These are phyloP conservation scores for Drosophila lutescens DNA, from an alignment of 2,888 invertebrate species.

Conservation along the genomic window DNA sequence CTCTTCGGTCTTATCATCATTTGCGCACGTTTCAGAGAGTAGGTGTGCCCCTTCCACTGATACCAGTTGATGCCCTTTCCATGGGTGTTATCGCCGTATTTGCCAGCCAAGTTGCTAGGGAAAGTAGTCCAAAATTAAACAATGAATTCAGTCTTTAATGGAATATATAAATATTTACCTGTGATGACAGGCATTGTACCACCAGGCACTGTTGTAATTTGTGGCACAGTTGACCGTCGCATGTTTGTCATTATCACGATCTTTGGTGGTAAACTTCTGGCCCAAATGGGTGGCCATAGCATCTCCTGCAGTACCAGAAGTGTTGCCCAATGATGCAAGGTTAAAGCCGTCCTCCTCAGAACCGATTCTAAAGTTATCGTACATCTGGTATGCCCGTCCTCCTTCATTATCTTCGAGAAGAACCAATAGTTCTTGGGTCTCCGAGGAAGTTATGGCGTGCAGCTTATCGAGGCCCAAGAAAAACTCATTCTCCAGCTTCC, in stretches of 20 bases:
- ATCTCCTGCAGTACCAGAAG: constrained; percentile 38
- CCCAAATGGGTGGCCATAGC: constrained; percentile 44
- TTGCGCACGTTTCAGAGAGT: constrained; percentile 37
- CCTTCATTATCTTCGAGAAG: constrained; percentile 30
- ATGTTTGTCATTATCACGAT: constrained; percentile 44
- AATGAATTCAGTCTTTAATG: no score
- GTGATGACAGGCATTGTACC: constrained; percentile 43
- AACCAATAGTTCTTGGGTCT: constrained; percentile 41
- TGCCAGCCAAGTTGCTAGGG: constrained; percentile 45
- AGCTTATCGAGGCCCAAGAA: constrained; percentile 53
- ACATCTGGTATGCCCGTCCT: constrained; percentile 16
- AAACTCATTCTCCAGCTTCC: constrained; percentile 41
- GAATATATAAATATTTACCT: constrained; percentile 23
- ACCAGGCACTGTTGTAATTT: constrained; percentile 40
- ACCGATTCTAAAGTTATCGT: constrained; percentile 38
- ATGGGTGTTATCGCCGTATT: constrained; percentile 29
- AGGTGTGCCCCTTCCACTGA: constrained; percentile 21
- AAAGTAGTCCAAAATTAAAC: not conserved
- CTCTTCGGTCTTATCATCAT: constrained; percentile 49
- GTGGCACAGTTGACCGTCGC: constrained; percentile 21
- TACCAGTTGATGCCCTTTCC: constrained; percentile 44
- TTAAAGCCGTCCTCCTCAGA: constrained; percentile 29
- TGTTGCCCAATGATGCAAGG: constrained; percentile 33
- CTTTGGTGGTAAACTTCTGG: constrained; percentile 34
- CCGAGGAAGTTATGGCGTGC: constrained; percentile 34